Base-by-base conservation (phyloP, 2,113 vertebrate genomes). In the Propithecus coquereli region DNA sequence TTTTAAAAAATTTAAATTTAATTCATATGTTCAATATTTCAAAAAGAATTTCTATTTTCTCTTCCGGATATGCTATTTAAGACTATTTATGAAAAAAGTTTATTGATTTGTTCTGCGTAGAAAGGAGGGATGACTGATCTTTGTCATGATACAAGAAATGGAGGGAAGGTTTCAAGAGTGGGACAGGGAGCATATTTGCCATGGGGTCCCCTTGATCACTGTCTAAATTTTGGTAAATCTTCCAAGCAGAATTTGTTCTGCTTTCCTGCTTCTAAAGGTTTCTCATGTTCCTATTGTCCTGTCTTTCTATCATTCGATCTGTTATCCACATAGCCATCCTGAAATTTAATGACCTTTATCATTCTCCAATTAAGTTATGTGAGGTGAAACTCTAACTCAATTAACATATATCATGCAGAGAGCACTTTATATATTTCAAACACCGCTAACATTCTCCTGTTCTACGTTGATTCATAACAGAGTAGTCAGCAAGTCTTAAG, bases 281-380 rank as follows among this genome's bases (percentile, higher is more conserved):
- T 54, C n/a, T 45, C 40, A 52, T 90, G 91, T 95, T 92, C 20
- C 47, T 66, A 20, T 61, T 82, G 45, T 12, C 22, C 6, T 73
- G 22, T 71, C 10, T 92, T 90, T 83, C 92, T 73, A 34, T 40
- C 40, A 23, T 68, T 77, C 73, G 52, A 63, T 80, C 22, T 65
- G 16, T 30, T 97, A 87, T 85, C 43, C 65, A 82, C 37, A 61
- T 7, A 71, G 63, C 17, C 14, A 77, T 92, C 25, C 52, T 91
- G 82, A 98, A 97, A 96, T 89, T 93, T 93, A 97, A 96, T 96
- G 86, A 95, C 50, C 40, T 85, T 97, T 93, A 88, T 95, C 86
- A 96, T 96, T 94, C 92, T 87, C 70, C 70, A 91, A 84, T 95
- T 93, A 97, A 97, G 50, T 93, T 96, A 93, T 91, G 89, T 91